A percentile compares a stretch with the other conserved stretches of the same genome.
Evolutionary conservation across 1,140 invertebrate genomes (phyloP).

Genomic region (Saccostrea cuccullata): DNA sequence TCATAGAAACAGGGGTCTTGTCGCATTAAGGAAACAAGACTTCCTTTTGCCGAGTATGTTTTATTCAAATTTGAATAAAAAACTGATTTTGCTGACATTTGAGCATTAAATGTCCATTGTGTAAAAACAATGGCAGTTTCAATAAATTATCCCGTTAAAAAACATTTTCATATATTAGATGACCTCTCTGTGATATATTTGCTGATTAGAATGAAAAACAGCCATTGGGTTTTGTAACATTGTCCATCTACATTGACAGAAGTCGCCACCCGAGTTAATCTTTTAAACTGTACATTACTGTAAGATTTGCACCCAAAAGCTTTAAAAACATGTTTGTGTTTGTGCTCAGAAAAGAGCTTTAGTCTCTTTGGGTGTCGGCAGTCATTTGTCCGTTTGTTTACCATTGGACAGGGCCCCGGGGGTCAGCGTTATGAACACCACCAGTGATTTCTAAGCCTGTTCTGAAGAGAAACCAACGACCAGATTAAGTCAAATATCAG

Average conservation of each 20-base stretch:
- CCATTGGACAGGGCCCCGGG: neutral
- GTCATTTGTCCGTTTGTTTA: neutral
- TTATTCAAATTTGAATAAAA: neutral
- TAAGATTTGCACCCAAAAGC: neutral
- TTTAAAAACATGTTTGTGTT: neutral
- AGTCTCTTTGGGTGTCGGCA: neutral
- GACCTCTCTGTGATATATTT: neutral
- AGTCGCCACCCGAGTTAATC: too few species aligned
- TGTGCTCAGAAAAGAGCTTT: neutral
- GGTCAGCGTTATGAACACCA: neutral
- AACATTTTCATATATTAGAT: neutral
- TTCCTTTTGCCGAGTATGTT: neutral
- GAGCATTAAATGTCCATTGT: slow-evolving; percentile 12
- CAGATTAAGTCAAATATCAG: neutral
- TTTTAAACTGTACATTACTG: neutral
- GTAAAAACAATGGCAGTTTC: neutral
- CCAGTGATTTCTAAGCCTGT: neutral
- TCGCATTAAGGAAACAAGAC: slow-evolving; percentile 2
- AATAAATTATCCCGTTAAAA: neutral
- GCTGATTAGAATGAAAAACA: slow-evolving; percentile 18
- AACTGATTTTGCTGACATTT: slow-evolving; percentile 24
- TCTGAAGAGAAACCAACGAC: neutral
- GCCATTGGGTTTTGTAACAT: neutral
- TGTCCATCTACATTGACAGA: neutral
- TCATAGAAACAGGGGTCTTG: neutral